Percentiles rank a stretch among this genome's conserved stretches.
Conservation (phyloP, 2,113 vertebrate genomes). For the Amphilophus citrinellus region DNA sequence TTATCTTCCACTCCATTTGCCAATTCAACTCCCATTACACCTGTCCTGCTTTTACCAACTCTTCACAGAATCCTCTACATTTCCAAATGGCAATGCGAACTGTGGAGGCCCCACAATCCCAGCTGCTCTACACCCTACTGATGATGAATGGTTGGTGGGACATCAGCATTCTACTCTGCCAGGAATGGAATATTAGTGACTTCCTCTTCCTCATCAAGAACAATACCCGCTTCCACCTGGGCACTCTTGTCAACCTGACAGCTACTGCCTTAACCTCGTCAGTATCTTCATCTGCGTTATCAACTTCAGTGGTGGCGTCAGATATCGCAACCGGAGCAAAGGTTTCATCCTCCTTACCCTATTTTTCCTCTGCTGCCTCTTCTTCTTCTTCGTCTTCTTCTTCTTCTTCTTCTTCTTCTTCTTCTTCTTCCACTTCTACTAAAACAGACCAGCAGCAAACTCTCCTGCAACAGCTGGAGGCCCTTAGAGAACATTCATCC, state of each 20-base stretch:
- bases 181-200: constrained; percentile 91
- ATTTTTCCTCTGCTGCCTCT: constrained; percentile 41
- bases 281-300: constrained; percentile 31
- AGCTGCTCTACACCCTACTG: constrained; percentile 91
- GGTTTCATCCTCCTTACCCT: constrained; percentile 32
- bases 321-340: constrained; percentile 14
- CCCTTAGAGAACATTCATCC: constrained; percentile 84
- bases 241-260: constrained; percentile 90
- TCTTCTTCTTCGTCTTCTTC: constrained; percentile 48
- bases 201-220: constrained; percentile 91
- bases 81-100: constrained; percentile 94
- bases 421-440: constrained; percentile 75
- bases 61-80: constrained; percentile 91
- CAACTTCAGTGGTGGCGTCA: constrained; percentile 25
- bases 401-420: constrained; percentile 28
- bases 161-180: constrained; percentile 93
- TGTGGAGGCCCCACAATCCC: constrained; percentile 79
- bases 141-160: constrained; percentile 98
- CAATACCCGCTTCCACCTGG: constrained; percentile 91
- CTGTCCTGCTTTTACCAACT: constrained; percentile 9
- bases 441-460: constrained; percentile 84
- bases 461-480: constrained; percentile 86
- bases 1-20: not conserved
- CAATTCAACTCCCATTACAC: not conserved
- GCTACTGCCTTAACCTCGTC: constrained; percentile 74